phyloP scores from a whole-genome alignment of 2,797 vertebrate species.

The Avahi laniger region DNA sequence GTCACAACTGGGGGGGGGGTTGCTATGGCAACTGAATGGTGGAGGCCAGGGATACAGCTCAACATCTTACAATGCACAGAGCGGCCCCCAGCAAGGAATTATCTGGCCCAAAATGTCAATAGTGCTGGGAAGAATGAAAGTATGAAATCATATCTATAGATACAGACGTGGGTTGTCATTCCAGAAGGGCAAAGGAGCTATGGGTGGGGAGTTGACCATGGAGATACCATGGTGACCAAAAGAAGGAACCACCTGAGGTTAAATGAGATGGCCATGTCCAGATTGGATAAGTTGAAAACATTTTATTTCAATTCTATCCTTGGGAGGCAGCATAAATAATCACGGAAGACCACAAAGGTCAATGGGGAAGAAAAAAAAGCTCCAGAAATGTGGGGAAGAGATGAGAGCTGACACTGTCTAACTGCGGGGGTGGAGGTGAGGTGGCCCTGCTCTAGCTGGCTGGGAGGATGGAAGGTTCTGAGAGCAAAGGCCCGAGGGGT shows the following conservation, averaged over 20 bases:
- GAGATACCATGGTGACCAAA: neutral
- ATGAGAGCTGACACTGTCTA: constrained; percentile 14
- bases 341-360: constrained; percentile 73
- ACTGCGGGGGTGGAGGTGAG: neutral
- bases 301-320: constrained; percentile 85
- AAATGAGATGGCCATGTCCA: neutral
- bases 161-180: neutral
- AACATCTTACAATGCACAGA: neutral
- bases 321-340: constrained; percentile 85
- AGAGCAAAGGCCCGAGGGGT: neutral
- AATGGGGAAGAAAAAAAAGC: constrained; percentile 5
- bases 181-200: neutral
- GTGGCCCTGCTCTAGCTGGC: neutral
- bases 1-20: neutral
- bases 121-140: neutral
- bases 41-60: neutral
- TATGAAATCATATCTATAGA: neutral
- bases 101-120: neutral
- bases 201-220: neutral
- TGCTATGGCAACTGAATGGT: neutral
- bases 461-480: neutral
- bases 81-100: neutral
- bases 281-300: constrained; percentile 78
- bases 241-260: neutral
- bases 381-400: neutral